These are phyloP conservation scores for Netelia inedita DNA, from an alignment of 2,888 invertebrate genomes.

Conservation along the genomic window DNA sequence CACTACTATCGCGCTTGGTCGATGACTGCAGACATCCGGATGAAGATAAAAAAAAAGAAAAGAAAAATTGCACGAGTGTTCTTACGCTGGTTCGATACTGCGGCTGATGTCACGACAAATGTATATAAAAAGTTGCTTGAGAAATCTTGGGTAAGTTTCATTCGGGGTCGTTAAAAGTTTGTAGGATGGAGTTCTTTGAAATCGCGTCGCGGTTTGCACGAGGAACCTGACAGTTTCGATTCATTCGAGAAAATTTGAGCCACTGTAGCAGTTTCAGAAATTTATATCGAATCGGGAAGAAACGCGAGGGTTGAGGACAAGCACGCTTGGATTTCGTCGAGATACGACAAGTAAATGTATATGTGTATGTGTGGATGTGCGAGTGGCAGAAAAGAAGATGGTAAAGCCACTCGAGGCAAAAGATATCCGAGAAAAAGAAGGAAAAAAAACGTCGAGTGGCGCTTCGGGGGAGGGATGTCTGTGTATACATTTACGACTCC, in stretches of 20 bases:
- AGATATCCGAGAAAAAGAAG: constrained; percentile 19
- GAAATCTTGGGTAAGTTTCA: constrained; percentile 53
- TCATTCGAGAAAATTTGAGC: constrained; percentile 37
- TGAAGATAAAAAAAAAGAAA: background rate
- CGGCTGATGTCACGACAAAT: background rate
- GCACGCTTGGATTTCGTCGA: constrained; percentile 11
- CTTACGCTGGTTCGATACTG: background rate
- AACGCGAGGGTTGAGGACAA: background rate
- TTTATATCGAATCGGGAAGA: background rate
- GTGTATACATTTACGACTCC: constrained; percentile 55
- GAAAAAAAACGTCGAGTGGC: constrained; percentile 36
- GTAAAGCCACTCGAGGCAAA: constrained; percentile 29
- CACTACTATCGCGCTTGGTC: background rate
- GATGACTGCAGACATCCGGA: constrained; percentile 9
- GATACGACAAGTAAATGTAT: background rate
- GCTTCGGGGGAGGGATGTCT: constrained; percentile 22
- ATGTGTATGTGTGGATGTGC: background rate
- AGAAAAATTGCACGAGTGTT: background rate
- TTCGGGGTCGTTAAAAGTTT: constrained; percentile 50
- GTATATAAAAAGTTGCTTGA: constrained; percentile 35
- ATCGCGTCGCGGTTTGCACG: constrained; percentile 11
- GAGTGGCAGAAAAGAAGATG: background rate
- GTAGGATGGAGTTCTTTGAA: constrained; percentile 40
- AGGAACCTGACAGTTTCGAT: constrained; percentile 49
- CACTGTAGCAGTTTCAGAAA: background rate